A percentile compares a stretch with the other conserved stretches of the same genome.
These are phyloP conservation scores for Erinaceus europaeus DNA, from an alignment of 2,113 vertebrate genomes.

Conservation along the genomic window DNA sequence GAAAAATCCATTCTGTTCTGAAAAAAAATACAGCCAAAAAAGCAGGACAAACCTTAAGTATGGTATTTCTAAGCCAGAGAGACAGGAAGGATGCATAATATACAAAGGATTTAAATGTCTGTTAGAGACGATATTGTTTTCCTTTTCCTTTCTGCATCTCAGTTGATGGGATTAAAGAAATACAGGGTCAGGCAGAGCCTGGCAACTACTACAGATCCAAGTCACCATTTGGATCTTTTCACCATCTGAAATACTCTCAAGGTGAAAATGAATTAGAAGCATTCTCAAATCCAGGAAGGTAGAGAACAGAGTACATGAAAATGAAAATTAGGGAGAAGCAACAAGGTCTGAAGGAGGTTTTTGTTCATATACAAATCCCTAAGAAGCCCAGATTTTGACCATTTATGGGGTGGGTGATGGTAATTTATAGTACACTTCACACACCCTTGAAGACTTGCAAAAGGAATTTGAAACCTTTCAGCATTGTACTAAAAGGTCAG, in stretches of 20 bases:
- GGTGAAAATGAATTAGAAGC: background rate
- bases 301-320: background rate
- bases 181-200: background rate
- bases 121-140: background rate
- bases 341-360: background rate
- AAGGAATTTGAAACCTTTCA: background rate
- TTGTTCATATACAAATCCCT: background rate
- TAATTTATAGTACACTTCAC: too few relatives aligned
- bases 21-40: background rate
- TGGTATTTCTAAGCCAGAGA: background rate
- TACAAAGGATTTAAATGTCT: background rate
- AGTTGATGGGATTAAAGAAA: background rate
- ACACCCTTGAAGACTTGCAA: background rate
- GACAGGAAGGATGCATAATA: background rate
- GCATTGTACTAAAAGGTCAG: background rate
- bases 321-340: background rate
- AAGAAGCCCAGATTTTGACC: background rate
- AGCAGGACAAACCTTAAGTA: background rate
- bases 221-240: background rate
- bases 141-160: background rate
- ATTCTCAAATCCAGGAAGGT: background rate
- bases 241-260: background rate
- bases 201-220: background rate
- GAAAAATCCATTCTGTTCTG: constrained; percentile 31
- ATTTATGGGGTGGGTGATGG: too few relatives aligned